phyloP scores from a whole-genome alignment of 1,140 invertebrate genomes.

The Drosophila santomea region DNA sequence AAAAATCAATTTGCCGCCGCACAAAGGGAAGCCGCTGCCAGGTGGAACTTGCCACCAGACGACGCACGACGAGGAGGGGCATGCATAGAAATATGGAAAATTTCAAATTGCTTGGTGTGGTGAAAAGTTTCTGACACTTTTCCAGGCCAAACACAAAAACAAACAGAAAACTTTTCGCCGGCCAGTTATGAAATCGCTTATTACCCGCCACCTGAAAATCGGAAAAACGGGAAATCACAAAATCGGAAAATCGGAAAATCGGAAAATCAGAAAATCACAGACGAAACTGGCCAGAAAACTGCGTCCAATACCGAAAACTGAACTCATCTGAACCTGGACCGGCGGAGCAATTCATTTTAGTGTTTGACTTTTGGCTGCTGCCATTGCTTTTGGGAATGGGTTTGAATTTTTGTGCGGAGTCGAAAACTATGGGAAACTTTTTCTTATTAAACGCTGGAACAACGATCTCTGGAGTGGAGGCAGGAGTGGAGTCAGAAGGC shows the following conservation, averaged over 20 bases:
- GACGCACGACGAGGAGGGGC: not conserved
- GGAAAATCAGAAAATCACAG: too few relatives aligned
- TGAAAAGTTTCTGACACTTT: constrained; percentile 63
- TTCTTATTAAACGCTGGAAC: constrained; percentile 34
- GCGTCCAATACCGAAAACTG: constrained; percentile 2
- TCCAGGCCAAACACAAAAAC: constrained; percentile 54
- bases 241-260: not conserved
- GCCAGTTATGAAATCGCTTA: constrained; percentile 44
- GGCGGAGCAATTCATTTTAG: constrained; percentile 17
- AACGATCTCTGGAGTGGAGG: not conserved
- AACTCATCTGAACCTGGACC: constrained; percentile 6
- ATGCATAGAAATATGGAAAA: constrained; percentile 55
- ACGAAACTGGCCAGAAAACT: not conserved
- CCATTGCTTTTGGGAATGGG: not conserved
- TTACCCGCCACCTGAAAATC: constrained; percentile 23
- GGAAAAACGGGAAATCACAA: not conserved
- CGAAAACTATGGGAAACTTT: constrained; percentile 40
- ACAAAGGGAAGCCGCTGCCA: constrained; percentile 50
- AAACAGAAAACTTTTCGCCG: constrained; percentile 49
- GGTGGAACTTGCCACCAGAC: constrained; percentile 2
- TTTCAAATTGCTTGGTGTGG: constrained; percentile 64
- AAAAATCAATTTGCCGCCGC: constrained; percentile 47
- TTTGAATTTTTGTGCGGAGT: not conserved
- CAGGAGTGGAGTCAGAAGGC: constrained; percentile 17
- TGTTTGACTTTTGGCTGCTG: constrained; percentile 37